Percentiles rank a stretch among this genome's conserved stretches.
These are phyloP conservation scores for Scartelaos histophorus DNA, from an alignment of 2,113 vertebrate genomes.

Conservation along the genomic window DNA sequence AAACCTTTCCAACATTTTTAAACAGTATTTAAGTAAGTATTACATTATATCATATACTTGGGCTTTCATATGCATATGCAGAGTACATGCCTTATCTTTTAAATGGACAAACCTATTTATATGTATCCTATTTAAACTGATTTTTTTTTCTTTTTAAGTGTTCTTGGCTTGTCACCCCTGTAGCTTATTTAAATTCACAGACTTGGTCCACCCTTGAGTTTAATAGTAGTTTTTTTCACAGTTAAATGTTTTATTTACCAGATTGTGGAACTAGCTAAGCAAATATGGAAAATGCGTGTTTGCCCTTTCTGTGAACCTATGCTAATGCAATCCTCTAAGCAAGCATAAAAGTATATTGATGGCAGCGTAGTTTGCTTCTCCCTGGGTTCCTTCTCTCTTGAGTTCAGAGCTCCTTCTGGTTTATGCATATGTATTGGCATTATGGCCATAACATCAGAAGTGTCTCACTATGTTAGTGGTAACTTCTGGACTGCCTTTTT, in stretches of 20 bases:
- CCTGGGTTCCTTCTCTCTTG: not conserved
- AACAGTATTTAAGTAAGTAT: too few relatives aligned
- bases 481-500: not conserved
- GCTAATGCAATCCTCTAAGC: constrained; percentile 6
- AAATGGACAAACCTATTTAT: too few relatives aligned
- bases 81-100: too few relatives aligned
- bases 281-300: not conserved
- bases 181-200: not conserved
- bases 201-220: not conserved
- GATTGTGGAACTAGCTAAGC: not conserved
- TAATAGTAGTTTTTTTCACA: not conserved
- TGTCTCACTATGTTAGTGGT: not conserved
- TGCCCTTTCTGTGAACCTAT: constrained; percentile 7
- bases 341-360: constrained; percentile 9
- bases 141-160: too few relatives aligned
- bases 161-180: not conserved
- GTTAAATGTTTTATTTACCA: not conserved
- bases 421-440: not conserved
- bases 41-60: too few relatives aligned
- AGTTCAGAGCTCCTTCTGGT: constrained; percentile 2
- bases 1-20: not conserved
- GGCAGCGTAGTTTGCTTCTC: constrained; percentile 3
- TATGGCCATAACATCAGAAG: not conserved
- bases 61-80: too few relatives aligned
- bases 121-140: too few relatives aligned